A percentile compares a stretch with the other conserved stretches of the same genome.
phyloP scores from a whole-genome alignment of 2,888 invertebrate genomes.

The Drosophila atripex region DNA sequence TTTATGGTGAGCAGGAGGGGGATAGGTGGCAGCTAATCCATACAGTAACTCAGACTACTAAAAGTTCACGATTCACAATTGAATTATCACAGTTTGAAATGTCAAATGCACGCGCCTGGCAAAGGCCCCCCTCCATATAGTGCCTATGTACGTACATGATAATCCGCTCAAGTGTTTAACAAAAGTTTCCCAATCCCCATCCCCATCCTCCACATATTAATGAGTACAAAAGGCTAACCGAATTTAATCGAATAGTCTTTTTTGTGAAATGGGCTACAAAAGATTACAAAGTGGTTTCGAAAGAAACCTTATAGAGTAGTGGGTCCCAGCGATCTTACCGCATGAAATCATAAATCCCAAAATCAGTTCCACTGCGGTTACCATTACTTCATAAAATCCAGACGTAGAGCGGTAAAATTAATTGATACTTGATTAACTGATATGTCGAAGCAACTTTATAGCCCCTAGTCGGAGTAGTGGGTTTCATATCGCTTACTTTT shows the following conservation, averaged over 20 bases:
- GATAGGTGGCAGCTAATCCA: slow-evolving; percentile 25
- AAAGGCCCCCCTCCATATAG: slow-evolving; percentile 5
- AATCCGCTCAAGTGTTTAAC: slow-evolving; percentile 59
- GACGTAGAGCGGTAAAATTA: too few relatives aligned
- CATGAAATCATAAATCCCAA: slow-evolving; percentile 6
- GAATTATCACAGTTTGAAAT: slow-evolving; percentile 79
- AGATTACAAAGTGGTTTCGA: background rate
- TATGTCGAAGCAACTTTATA: background rate
- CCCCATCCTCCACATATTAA: too few relatives aligned
- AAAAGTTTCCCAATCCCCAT: slow-evolving; percentile 45
- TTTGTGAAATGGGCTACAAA: slow-evolving; percentile 36
- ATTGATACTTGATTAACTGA: slow-evolving; percentile 24
- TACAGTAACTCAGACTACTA: slow-evolving; percentile 35
- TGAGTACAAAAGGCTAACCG: too few relatives aligned
- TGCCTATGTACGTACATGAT: slow-evolving; percentile 9
- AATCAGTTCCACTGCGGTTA: slow-evolving; percentile 10
- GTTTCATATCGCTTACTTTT: slow-evolving; percentile 15
- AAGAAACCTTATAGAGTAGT: slow-evolving; percentile 20
- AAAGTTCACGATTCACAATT: slow-evolving; percentile 69
- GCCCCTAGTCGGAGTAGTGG: background rate
- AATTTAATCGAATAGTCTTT: slow-evolving; percentile 22
- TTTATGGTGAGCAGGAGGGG: slow-evolving; percentile 8
- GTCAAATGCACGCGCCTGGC: slow-evolving; percentile 72
- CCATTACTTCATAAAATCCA: too few relatives aligned
- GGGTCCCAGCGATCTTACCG: background rate